Base-by-base conservation (phyloP, 2,888 invertebrate species). In the Orchesellides sinensis region DNA sequence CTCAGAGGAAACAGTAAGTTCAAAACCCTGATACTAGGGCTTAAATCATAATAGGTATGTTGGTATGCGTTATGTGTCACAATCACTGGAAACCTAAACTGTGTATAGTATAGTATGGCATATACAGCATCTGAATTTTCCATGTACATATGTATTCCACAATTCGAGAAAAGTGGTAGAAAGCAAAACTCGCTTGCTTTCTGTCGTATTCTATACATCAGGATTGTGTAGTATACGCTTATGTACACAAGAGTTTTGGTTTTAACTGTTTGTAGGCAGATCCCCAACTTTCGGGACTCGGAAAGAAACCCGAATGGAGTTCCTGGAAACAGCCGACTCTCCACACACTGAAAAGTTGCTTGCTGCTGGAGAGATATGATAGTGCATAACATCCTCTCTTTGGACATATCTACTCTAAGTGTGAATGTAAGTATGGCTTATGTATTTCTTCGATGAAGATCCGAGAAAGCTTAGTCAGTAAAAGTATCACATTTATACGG, bases 281-380 rank as follows among this genome's bases (percentile, higher is more conserved):
- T 54, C 56, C 74, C 74, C 54, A 75, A 29, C 6, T 23, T 40
- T 52, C 63, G 74, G 32, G 35, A 29, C 21, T 75, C 75, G 75
- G 66, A 17, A 25, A 23, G 40, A 45, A 56, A 45, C 75, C 75
- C n/a, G n/a, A n/a, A n/a, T n/a, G n/a, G 75, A 77, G 68, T 77
- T 77, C 59, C 68, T 68, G 77, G 68, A 77, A 77, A 47, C 68
- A 49, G 23, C 75, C 75, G 75, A 75, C 32, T 49, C n/a, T n/a
- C 21, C n/a, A 61, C 17, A 68, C 23, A 27, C 23, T 25, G n/a
- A 49, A 19, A 25, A 56, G 56, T 25, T 23, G 25, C 40, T 35
- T 35, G 40, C 40, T 35, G 40, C 8, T n/a, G n/a, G n/a, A n/a
- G n/a, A n/a, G n/a, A n/a, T n/a, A n/a, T n/a, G n/a, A n/a, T n/a